Base-by-base conservation (phyloP, 2,888 invertebrate genomes). In the Phaonia tiefii region DNA sequence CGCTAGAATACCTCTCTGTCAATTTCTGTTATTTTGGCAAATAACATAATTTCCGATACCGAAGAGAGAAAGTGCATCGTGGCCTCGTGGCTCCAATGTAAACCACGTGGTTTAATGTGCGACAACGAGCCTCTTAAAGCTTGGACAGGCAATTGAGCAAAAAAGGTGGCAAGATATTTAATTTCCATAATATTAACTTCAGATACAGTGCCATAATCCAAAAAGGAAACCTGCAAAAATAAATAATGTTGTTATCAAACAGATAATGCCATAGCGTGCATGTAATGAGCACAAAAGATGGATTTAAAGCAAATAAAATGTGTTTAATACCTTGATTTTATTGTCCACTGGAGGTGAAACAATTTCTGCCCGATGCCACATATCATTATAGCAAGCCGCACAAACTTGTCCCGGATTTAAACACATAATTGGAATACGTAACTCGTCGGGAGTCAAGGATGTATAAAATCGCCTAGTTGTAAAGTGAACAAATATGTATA, bases 351-450 rank as follows among this genome's bases (percentile, higher is more conserved):
- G 80, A 39, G 83, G 75, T 1, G 84, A 73, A 0, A 89, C 20
- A 3, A 90, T 85, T 82, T 86, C 84, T 0, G 86, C 89, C 3
- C 90, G 88, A 67, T 89, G 87, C 90, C 90, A 90, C n/a, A 44
- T 26, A 1, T 72, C 56, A 17, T 84, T 83, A 39, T 79, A 83
- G 1, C 78, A 39, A 1, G 86, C 85, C 0, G 85, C 89, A 46
- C 88, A 89, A 25, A 89, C 80, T 69, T 89, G 89, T 0, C 87
- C 89, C 0, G 84, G 84, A 17, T 80, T 84, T 13, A 89, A 84
- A 10, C 86, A 83, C n/a, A 66, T 70, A 46, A 67, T 51, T 0
- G 89, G 87, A 37, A 89, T 87, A 0, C 70, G 63, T 42, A 85
- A 85, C 10, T 84, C 84, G 0, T 76, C 39, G 0, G 67, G 8